Percentiles rank a stretch among this genome's conserved stretches.
Conservation (phyloP, 1,140 invertebrate genomes). For the Brachionus plicatilis region DNA sequence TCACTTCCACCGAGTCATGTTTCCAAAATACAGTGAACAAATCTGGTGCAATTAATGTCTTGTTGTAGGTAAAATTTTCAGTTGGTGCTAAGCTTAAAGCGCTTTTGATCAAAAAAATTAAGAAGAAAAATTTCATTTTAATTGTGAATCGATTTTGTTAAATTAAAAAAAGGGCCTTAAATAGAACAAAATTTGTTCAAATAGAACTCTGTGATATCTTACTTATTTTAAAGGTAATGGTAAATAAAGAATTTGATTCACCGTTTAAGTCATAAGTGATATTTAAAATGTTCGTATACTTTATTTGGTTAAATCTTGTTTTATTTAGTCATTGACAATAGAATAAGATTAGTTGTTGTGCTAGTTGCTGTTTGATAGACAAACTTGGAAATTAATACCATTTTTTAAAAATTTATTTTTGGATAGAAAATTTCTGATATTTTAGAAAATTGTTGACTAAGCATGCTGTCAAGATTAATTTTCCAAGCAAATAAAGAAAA, state of each 20-base stretch:
- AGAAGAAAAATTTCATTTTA: background rate
- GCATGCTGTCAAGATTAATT: too few relatives aligned
- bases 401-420: background rate
- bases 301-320: background rate
- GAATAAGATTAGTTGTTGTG: background rate
- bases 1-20: background rate
- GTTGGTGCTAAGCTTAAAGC: background rate
- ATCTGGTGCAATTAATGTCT: background rate
- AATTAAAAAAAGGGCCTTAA: background rate
- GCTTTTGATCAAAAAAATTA: background rate
- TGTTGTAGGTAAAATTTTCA: background rate
- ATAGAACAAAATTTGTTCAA: background rate
- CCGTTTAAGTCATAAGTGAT: background rate
- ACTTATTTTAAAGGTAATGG: background rate
- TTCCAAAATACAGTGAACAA: constrained; percentile 9
- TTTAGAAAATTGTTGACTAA: too few relatives aligned
- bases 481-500: too few relatives aligned
- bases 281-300: background rate
- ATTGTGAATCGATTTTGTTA: background rate
- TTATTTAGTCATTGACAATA: background rate
- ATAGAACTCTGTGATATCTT: background rate
- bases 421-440: too few relatives aligned
- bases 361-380: background rate
- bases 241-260: background rate
- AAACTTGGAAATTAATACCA: background rate